Evolutionary conservation across 1,140 invertebrate species (phyloP).

Genomic region (Glomeris maerens): DNA sequence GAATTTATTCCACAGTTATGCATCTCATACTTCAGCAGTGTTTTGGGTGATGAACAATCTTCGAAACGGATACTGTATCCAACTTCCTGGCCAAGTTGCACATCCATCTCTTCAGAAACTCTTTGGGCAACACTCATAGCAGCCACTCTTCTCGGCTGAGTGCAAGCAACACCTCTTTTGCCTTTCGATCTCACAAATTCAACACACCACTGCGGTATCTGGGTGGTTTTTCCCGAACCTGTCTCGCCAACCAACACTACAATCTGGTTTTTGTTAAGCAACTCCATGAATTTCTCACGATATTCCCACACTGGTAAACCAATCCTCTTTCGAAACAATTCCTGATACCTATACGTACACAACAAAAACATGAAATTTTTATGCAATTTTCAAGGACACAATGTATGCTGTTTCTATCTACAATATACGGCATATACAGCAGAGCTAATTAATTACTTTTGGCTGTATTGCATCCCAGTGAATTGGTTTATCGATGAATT

Average conservation of each 20-base stretch:
- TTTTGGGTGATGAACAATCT: constrained; percentile 92
- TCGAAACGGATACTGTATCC: constrained; percentile 99
- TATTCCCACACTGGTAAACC: constrained; percentile 96
- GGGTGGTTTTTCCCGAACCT: constrained; percentile 95
- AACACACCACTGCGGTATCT: constrained; percentile 70
- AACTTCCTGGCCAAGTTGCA: constrained; percentile 89
- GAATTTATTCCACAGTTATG: too few relatives aligned
- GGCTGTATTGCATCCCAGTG: too few relatives aligned
- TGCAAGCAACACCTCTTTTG: constrained; percentile 83
- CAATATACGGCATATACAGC: too few relatives aligned
- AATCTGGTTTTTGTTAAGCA: constrained; percentile 74
- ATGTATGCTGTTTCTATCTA: too few relatives aligned
- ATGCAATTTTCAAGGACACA: too few relatives aligned
- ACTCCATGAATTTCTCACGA: constrained; percentile 83
- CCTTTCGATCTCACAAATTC: constrained; percentile 63
- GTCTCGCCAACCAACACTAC: constrained; percentile 93
- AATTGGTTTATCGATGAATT: too few relatives aligned
- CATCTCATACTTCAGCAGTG: constrained; percentile 70
- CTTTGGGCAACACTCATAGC: constrained; percentile 97
- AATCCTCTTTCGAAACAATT: constrained; percentile 70
- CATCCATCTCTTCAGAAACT: constrained; percentile 99
- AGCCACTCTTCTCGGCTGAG: constrained; percentile 91
- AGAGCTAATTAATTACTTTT: too few relatives aligned
- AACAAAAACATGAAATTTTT: too few relatives aligned
- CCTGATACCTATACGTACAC: constrained; percentile 69